Percentiles rank a stretch among this genome's conserved stretches.
phyloP scores from a whole-genome alignment of 2,113 vertebrate genomes.

The Myrmophylax atrothorax region DNA sequence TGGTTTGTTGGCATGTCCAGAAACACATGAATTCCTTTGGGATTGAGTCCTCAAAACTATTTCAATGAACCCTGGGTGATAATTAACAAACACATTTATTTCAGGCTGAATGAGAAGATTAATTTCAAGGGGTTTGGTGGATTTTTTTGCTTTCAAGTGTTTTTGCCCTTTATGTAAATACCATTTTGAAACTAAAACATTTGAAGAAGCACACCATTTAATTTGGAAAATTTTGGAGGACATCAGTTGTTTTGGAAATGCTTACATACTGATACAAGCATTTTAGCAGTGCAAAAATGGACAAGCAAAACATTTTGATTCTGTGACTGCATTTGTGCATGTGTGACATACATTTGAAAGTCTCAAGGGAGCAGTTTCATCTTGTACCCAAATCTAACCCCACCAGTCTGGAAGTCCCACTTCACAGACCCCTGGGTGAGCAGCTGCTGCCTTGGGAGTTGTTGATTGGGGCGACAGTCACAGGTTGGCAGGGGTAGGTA shows the following conservation, averaged over 20 bases:
- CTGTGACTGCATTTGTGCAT: neutral
- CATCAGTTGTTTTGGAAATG: neutral
- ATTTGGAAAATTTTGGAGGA: neutral
- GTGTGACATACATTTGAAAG: neutral
- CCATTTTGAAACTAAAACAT: neutral
- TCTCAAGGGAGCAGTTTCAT: neutral
- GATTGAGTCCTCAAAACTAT: neutral
- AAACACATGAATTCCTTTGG: neutral
- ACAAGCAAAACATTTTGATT: neutral
- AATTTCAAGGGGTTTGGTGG: neutral
- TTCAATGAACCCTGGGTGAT: neutral
- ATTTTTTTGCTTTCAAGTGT: neutral
- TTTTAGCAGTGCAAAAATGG: fast-evolving
- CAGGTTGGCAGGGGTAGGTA: neutral
- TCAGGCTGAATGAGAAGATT: neutral
- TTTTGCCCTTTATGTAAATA: neutral
- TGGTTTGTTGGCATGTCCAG: neutral
- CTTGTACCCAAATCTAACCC: neutral
- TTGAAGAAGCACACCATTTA: neutral
- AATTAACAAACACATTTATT: neutral
- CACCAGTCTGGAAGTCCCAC: neutral
- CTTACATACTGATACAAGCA: fast-evolving
- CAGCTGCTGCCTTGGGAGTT: neutral
- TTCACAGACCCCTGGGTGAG: fast-evolving
- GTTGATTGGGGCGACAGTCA: neutral